phyloP scores from a whole-genome alignment of 2,888 invertebrate genomes.

The Diarsia mendica region DNA sequence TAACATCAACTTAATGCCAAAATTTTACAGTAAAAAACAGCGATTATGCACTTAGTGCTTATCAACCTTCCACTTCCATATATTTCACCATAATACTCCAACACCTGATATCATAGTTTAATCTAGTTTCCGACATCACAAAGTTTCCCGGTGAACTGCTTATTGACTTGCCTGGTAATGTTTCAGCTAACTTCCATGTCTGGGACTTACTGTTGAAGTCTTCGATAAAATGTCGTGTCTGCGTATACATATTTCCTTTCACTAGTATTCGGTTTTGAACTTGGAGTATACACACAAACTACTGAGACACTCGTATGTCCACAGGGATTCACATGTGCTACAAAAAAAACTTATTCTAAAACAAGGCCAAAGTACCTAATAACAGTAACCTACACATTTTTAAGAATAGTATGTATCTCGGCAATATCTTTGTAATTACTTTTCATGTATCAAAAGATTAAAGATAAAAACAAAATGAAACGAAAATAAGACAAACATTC shows the following conservation, averaged over 20 bases:
- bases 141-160: slow-evolving; percentile 53
- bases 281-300: not conserved
- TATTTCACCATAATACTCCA: slow-evolving; percentile 4
- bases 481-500: too few relatives aligned
- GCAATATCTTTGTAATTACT: too few relatives aligned
- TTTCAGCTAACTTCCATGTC: slow-evolving; percentile 69
- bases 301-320: not conserved
- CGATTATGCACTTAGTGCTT: too few relatives aligned
- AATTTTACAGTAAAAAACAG: not conserved
- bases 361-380: too few relatives aligned
- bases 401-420: too few relatives aligned
- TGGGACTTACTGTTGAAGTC: slow-evolving; percentile 45
- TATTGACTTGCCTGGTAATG: slow-evolving; percentile 73
- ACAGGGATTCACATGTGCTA: not conserved
- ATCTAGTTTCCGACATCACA: slow-evolving; percentile 40
- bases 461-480: too few relatives aligned
- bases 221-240: slow-evolving; percentile 44
- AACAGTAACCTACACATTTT: too few relatives aligned
- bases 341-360: not conserved
- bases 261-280: not conserved
- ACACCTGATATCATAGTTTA: slow-evolving; percentile 32
- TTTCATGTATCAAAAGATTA: too few relatives aligned
- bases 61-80: not conserved
- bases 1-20: not conserved
- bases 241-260: not conserved